phyloP scores from a whole-genome alignment of 2,113 vertebrate genomes.

The Gymnocephalus cernua region DNA sequence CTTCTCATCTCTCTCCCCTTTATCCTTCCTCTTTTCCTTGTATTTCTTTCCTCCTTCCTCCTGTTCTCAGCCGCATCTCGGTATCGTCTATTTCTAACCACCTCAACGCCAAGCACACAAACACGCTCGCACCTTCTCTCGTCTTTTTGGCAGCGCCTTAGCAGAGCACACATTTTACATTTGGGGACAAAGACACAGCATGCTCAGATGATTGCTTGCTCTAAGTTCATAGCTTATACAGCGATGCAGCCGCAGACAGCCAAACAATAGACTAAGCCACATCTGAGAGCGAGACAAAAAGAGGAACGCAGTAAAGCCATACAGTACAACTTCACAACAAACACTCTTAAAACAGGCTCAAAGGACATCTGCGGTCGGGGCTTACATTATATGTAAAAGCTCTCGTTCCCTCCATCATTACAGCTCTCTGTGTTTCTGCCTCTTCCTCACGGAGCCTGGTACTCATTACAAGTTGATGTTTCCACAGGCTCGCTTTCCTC shows the following conservation, averaged over 20 bases:
- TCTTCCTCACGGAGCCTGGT: slow-evolving; percentile 58
- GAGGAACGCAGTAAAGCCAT: slow-evolving; percentile 31
- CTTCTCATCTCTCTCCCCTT: background rate
- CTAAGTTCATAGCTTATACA: slow-evolving; percentile 36
- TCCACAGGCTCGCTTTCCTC: slow-evolving; percentile 64
- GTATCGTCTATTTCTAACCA: background rate
- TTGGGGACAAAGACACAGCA: slow-evolving; percentile 15
- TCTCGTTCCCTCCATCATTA: slow-evolving; percentile 45
- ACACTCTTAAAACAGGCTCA: slow-evolving; percentile 56
- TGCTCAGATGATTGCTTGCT: slow-evolving; percentile 47
- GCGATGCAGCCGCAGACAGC: slow-evolving; percentile 51
- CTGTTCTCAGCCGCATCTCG: background rate
- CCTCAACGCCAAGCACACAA: slow-evolving; percentile 14
- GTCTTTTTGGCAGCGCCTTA: slow-evolving; percentile 14
- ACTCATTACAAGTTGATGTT: slow-evolving; percentile 79
- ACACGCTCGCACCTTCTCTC: slow-evolving; percentile 2
- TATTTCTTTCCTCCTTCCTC: background rate
- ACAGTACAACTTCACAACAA: slow-evolving; percentile 63
- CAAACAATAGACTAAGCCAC: slow-evolving; percentile 61
- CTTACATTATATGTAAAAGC: slow-evolving; percentile 73
- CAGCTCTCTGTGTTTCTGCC: slow-evolving; percentile 47
- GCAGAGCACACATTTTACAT: slow-evolving; percentile 15
- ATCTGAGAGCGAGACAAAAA: slow-evolving; percentile 62
- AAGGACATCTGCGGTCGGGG: slow-evolving; percentile 60
- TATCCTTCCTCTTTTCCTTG: background rate